Evolutionary conservation across 1,140 invertebrate species (phyloP).

Genomic region (Hylaeus anthracinus): DNA sequence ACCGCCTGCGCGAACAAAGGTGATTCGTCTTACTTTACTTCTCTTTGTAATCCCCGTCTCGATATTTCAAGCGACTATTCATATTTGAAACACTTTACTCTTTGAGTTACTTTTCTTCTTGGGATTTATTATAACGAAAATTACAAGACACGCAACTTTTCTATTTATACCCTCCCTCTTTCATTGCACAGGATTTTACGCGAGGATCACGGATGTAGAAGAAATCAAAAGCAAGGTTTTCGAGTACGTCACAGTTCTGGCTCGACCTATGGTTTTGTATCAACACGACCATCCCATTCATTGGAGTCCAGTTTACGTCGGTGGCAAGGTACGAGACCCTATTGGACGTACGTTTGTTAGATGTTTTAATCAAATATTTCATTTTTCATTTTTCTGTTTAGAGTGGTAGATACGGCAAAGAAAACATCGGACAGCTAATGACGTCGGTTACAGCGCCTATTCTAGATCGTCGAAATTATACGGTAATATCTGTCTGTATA

Average conservation of each 20-base stretch:
- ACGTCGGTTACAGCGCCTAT: conserved; percentile 95
- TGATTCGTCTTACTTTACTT: conserved; percentile 62
- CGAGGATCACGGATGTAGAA: conserved; percentile 90
- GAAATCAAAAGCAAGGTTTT: conserved; percentile 94
- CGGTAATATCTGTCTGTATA: conserved; percentile 82
- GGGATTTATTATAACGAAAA: no score
- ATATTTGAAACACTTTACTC: no score
- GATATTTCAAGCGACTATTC: no score
- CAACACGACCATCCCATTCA: conserved; percentile 93
- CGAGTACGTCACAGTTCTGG: conserved; percentile 94
- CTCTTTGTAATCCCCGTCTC: not conserved
- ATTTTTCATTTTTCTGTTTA: conserved; percentile 69
- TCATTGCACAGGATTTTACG: conserved; percentile 88
- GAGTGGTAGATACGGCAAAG: conserved; percentile 85
- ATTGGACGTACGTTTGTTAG: not conserved
- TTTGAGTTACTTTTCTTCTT: no score
- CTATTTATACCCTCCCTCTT: not conserved
- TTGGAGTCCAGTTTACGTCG: conserved; percentile 94
- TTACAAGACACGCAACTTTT: no score
- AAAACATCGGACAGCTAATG: conserved; percentile 89
- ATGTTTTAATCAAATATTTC: no score
- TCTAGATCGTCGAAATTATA: conserved; percentile 94
- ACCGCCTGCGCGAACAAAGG: conserved; percentile 99
- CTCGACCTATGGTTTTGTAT: conserved; percentile 94
- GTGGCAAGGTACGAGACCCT: conserved; percentile 86